Base-by-base conservation (phyloP, 64 coral and sea anemone genomes). In the Porites australiensis region DNA sequence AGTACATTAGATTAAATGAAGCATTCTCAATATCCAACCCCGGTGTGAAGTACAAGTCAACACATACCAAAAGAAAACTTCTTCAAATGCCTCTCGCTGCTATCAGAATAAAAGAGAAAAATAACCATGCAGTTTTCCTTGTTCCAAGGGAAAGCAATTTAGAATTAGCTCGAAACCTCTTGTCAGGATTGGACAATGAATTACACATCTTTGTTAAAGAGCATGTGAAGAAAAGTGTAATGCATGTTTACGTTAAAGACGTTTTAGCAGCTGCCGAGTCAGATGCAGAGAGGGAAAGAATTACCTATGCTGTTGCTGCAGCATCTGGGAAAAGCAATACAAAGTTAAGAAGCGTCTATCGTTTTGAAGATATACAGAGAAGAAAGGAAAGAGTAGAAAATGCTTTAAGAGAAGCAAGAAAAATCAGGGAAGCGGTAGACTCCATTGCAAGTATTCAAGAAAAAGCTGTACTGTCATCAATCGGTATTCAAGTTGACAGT, bases 351-450 rank as follows among this genome's bases (percentile, higher is more conserved):
- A 59, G 21, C 74, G 43, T 88, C 46, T 93, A 93, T 75, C 77
- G 92, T 19, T 93, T 94, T 94, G 64, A 88, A 89, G 18, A 88
- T 82, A 70, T 89, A 27, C 82, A 94, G 20, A 82, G 81, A 72
- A 78, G 86, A 55, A 60, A 94, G 58, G 58, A 45, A 48, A 88
- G 88, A 70, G 92, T 94, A 44, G 92, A 94, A 43, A 73, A 89
- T 22, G 77, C 77, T 75, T 64, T 89, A 63, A 69, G 54, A 64
- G 81, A 81, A 74, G 64, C 46, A 65, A 88, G 81, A 71, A 84
- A 93, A 75, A 86, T 95, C 19, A 77, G 93, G 18, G 87, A 95
- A 86, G 78, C 93, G 1, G 58, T 95, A n/a, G 70, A 75, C 13
- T 54, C 72, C 3, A 84, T 95, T 90, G 78, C 93, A 2, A 65